phyloP scores from a whole-genome alignment of 2,113 vertebrate genomes.

The Atrichornis clamosus region DNA sequence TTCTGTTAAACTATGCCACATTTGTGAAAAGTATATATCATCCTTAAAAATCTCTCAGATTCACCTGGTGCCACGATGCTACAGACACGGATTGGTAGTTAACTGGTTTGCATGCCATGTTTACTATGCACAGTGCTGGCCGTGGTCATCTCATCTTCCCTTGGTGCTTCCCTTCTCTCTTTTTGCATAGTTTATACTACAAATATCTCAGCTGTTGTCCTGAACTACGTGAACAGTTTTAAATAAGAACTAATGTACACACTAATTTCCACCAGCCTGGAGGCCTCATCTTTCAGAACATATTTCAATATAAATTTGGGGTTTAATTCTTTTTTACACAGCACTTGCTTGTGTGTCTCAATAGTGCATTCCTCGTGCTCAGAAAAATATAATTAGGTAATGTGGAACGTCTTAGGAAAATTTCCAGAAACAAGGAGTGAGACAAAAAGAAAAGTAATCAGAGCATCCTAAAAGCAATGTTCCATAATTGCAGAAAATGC shows the following conservation, averaged over 20 bases:
- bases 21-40: background rate
- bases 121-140: background rate
- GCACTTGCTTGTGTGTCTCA: background rate
- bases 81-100: accelerated
- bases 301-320: background rate
- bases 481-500: background rate
- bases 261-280: background rate
- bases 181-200: background rate
- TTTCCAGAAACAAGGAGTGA: background rate
- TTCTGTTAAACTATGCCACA: background rate
- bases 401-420: background rate
- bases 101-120: accelerated
- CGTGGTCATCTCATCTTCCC: background rate
- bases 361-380: background rate
- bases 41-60: background rate
- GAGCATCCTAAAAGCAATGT: background rate
- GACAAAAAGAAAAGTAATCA: background rate
- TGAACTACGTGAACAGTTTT: background rate
- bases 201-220: background rate
- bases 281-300: background rate
- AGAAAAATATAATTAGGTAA: background rate
- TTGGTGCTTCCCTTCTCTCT: background rate
- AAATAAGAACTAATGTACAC: background rate
- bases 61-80: background rate
- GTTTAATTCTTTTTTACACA: background rate